These are phyloP conservation scores for Puma concolor DNA, from an alignment of 2,113 vertebrate species.

Conservation along the genomic window DNA sequence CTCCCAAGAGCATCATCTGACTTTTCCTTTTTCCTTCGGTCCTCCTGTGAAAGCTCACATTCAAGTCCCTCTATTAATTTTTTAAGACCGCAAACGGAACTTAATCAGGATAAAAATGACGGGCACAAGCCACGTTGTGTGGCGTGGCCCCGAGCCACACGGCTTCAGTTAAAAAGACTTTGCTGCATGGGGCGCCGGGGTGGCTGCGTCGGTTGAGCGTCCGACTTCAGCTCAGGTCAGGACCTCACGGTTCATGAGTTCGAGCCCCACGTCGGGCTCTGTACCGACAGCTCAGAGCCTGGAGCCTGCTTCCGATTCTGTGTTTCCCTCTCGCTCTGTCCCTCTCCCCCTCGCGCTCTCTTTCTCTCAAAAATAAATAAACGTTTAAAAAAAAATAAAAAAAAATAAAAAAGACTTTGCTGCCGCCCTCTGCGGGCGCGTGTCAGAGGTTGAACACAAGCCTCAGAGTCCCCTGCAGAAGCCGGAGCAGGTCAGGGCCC, in stretches of 20 bases:
- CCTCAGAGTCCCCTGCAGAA: neutral
- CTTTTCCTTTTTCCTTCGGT: neutral
- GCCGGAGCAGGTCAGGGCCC: conserved; percentile 12
- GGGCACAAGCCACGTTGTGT: fast-evolving
- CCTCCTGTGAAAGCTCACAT: neutral
- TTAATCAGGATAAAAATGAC: neutral
- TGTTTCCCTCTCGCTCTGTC: too few species aligned
- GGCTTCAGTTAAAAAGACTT: fast-evolving
- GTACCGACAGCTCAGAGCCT: too few species aligned
- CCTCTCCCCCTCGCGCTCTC: too few species aligned
- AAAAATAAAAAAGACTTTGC: fast-evolving
- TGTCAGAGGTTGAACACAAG: neutral
- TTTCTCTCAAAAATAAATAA: too few species aligned
- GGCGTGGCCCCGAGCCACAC: fast-evolving
- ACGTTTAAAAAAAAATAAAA: too few species aligned
- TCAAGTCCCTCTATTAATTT: neutral
- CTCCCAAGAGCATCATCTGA: fast-evolving
- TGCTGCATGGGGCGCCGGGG: neutral
- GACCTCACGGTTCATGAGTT: too few species aligned
- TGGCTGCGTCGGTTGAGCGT: too few species aligned
- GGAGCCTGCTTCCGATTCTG: too few species aligned
- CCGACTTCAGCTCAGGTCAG: too few species aligned
- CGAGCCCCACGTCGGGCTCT: too few species aligned
- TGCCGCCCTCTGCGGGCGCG: neutral
- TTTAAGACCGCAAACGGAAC: neutral